A percentile compares a stretch with the other conserved stretches of the same genome.
Conservation (phyloP, 2,113 vertebrate species). For the Lota lota region DNA sequence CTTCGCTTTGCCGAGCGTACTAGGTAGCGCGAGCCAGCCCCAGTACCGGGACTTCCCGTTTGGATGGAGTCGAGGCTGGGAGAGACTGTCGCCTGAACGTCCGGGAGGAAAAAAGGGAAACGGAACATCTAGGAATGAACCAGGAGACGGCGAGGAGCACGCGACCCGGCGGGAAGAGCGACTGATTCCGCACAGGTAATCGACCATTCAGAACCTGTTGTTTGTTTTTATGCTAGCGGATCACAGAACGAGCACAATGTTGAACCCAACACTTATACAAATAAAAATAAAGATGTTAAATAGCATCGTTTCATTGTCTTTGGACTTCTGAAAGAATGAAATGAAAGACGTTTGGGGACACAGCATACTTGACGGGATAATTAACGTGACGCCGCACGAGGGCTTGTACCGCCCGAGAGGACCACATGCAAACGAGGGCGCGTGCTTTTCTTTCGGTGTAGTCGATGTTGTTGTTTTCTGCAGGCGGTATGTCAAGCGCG, state of each 20-base stretch:
- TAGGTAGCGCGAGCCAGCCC: not conserved
- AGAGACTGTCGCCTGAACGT: slow-evolving; percentile 2
- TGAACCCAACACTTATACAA: not conserved
- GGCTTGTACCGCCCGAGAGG: too few species aligned
- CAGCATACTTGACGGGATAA: too few species aligned
- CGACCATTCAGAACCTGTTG: slow-evolving; percentile 62
- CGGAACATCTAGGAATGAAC: slow-evolving; percentile 3
- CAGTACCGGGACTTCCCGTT: slow-evolving; percentile 8
- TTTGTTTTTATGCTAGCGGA: slow-evolving; percentile 28
- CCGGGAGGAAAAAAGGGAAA: slow-evolving; percentile 5
- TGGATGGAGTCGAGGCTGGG: not conserved
- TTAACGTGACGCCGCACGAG: too few species aligned
- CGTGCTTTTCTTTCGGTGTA: too few species aligned
- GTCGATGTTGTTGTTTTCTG: too few species aligned
- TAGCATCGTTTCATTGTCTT: too few species aligned
- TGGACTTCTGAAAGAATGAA: too few species aligned
- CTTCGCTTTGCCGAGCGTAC: not conserved
- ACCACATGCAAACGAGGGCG: too few species aligned
- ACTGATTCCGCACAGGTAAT: not conserved
- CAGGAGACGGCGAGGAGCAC: not conserved
- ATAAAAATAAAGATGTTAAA: too few species aligned
- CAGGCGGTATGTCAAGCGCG: too few species aligned
- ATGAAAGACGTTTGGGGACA: too few species aligned
- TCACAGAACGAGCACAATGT: not conserved
- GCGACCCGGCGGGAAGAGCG: not conserved